These are phyloP conservation scores for Eulemur coronatus DNA, from an alignment of 2,797 vertebrate species.

Conservation along the genomic window DNA sequence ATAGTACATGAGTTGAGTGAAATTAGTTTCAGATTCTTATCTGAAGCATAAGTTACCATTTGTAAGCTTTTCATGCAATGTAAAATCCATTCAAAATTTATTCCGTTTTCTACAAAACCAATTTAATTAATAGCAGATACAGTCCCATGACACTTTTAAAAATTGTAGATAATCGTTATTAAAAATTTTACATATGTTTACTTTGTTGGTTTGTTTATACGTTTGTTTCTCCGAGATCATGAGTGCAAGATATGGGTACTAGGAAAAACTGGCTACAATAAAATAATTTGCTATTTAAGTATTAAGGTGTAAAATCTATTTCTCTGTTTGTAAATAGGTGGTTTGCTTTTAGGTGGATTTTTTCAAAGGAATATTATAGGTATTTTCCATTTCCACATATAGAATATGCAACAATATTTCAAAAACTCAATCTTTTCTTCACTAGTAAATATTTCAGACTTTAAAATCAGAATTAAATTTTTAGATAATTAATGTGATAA, in stretches of 20 bases:
- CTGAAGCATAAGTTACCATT: neutral
- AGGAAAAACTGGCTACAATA: neutral
- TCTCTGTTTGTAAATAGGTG: neutral
- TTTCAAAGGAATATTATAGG: neutral
- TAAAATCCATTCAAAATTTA: neutral
- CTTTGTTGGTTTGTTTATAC: neutral
- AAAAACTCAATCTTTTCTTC: neutral
- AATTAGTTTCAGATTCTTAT: neutral
- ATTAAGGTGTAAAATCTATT: neutral
- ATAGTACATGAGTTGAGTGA: neutral
- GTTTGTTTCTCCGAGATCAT: neutral
- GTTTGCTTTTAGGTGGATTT: neutral
- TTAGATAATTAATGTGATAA: neutral
- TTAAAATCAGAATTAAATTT: slow-evolving; percentile 30
- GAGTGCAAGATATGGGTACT: neutral
- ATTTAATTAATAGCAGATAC: neutral
- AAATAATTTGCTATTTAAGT: neutral
- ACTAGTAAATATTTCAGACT: neutral
- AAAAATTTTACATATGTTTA: neutral
- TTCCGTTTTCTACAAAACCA: neutral
- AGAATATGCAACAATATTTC: neutral
- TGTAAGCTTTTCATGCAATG: neutral
- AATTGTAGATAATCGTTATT: neutral
- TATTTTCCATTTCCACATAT: neutral
- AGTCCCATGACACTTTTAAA: neutral